These are phyloP conservation scores for Crambe crambe DNA, from an alignment of 37 sponge, comb jelly and placozoan species.

Conservation along the genomic window DNA sequence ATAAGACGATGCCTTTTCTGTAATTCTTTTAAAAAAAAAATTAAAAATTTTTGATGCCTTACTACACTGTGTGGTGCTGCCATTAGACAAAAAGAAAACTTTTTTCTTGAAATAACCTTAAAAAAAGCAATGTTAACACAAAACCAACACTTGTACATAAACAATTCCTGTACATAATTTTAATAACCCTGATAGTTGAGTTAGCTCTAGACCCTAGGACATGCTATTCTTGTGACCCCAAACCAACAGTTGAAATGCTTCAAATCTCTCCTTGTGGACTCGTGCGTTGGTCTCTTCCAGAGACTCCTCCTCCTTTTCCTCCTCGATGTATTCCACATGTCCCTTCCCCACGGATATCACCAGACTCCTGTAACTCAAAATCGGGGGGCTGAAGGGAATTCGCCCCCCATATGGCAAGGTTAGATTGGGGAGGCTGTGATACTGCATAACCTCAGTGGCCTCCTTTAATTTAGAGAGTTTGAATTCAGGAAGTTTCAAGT, in stretches of 20 bases:
- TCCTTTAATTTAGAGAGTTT: neutral
- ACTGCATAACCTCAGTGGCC: neutral
- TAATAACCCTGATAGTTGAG: no score
- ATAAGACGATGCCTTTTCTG: no score
- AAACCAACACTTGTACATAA: no score
- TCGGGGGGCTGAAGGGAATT: constrained; percentile 16
- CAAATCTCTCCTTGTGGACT: constrained; percentile 41
- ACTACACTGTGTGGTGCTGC: no score
- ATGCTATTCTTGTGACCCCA: constrained; percentile 60
- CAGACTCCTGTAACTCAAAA: constrained; percentile 28
- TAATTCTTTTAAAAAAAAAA: no score
- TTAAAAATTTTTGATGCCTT: no score
- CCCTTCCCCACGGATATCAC: constrained; percentile 50
- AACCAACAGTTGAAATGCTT: constrained; percentile 47
- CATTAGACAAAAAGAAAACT: no score
- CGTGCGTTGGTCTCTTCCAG: neutral
- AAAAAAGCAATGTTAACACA: no score
- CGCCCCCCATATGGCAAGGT: constrained; percentile 14
- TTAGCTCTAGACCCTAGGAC: no score
- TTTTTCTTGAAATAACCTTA: no score
- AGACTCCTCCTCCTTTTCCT: neutral
- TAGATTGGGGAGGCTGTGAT: constrained; percentile 33
- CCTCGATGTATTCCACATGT: constrained; percentile 28
- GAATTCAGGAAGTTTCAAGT: constrained; percentile 25
- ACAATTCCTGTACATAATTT: no score